Conservation (phyloP, 2,888 invertebrate species). For the Pharmacophagus antenor region DNA sequence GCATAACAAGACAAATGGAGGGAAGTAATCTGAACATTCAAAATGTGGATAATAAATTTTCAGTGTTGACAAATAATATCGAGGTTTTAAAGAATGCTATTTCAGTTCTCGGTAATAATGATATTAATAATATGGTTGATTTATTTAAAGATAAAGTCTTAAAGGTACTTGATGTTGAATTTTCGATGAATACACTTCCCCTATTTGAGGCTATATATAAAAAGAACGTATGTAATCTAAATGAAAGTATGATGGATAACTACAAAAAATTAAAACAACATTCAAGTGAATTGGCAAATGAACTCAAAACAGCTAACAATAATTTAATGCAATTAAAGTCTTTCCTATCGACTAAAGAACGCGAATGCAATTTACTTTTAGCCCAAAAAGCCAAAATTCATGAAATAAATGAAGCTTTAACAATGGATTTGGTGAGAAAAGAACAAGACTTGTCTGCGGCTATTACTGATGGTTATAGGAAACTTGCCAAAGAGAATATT, state of each 20-base stretch:
- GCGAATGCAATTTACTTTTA: conserved; percentile 54
- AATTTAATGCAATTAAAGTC: conserved; percentile 49
- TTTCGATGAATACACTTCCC: conserved; percentile 45
- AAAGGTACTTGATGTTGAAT: conserved; percentile 51
- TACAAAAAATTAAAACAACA: conserved; percentile 46
- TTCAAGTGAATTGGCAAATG: conserved; percentile 43
- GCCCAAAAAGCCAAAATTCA: conserved; percentile 56
- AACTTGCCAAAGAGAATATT: conserved; percentile 48
- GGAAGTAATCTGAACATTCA: conserved; percentile 46
- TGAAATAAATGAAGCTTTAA: conserved; percentile 64
- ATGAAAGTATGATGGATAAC: conserved; percentile 40
- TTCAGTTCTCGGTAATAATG: conserved; percentile 29
- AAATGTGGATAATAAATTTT: conserved; percentile 42
- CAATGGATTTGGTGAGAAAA: conserved; percentile 58
- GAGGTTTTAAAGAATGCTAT: conserved; percentile 36
- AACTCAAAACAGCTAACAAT: conserved; percentile 48
- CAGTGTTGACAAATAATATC: conserved; percentile 48
- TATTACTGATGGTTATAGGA: conserved; percentile 47
- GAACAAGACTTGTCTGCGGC: conserved; percentile 52
- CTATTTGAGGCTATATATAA: conserved; percentile 52
- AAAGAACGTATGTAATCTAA: conserved; percentile 45
- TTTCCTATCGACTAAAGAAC: conserved; percentile 54
- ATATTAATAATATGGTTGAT: conserved; percentile 38
- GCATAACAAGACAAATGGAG: conserved; percentile 45
- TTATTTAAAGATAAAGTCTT: conserved; percentile 55